Base-by-base conservation (phyloP, 2,113 vertebrate species). In the Cervus canadensis region DNA sequence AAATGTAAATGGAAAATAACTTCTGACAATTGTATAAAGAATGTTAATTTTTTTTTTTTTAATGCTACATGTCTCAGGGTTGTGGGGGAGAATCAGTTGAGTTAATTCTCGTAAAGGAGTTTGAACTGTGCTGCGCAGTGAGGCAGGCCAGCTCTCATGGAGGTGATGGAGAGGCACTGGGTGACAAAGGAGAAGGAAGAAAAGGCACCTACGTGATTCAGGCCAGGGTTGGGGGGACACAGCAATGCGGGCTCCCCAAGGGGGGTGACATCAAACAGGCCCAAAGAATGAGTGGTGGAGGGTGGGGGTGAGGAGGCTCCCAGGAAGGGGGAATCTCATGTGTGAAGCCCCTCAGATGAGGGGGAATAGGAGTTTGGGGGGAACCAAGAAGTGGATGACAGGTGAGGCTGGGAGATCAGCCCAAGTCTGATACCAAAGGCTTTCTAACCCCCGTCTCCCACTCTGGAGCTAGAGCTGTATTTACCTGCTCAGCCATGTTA, bases 61-160 rank as follows among this genome's bases (percentile, higher is more conserved):
- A 9, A 48, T 19, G 90, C 40, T 12, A 5, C 93, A 52, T 83
- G 11, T 59, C 71, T 87, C 14, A 3, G 28, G 57, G 15, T 25
- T 56, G 19, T 12, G 1, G 16, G 11, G 5, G 36, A 64, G 8
- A 40, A 57, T 36, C 40, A 11, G 15, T 3, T 12, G n/a, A 79
- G 50, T 13, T 21, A 7, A 12, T 74, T 52, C 59, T 48, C 64
- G 2, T 12, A 23, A 67, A 94, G 50, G 30, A 56, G 28, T 82
- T 57, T n/a, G 40, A 4, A 36, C 6, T 7, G 5, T 1, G 11
- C 25, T 33, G 40, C 0, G 0, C 19, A 48, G 28, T 13, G 33
- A 67, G 87, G 52, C 40, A 19, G 1, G 17, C 16, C 2, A 14
- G n/a, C 17, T 10, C 30, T 6, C n/a, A 21, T 6, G 40, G 10